A percentile compares a stretch with the other conserved stretches of the same genome.
These are phyloP conservation scores for Tetheella fluctuosa DNA, from an alignment of 2,888 invertebrate species.

Conservation along the genomic window DNA sequence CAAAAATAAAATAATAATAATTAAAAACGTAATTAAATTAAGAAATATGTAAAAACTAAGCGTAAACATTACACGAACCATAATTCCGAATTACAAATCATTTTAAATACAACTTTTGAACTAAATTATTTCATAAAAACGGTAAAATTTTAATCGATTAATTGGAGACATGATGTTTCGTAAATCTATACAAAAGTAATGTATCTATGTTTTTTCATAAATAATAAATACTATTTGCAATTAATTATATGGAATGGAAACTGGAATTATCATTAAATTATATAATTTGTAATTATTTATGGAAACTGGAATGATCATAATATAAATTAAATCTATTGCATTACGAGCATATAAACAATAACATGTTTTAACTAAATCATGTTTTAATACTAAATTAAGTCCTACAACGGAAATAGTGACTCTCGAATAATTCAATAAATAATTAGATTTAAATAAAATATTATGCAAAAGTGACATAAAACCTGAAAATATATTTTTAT, in stretches of 20 bases:
- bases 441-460: neutral
- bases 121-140: slow-evolving; percentile 11
- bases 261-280: no score
- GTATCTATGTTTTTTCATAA: no score
- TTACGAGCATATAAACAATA: slow-evolving; percentile 14
- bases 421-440: slow-evolving; percentile 2
- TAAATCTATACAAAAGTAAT: no score
- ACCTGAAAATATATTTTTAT: neutral
- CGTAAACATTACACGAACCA: slow-evolving; percentile 25
- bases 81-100: neutral
- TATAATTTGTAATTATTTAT: neutral
- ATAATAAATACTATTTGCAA: no score
- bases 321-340: slow-evolving; percentile 16
- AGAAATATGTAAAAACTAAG: slow-evolving; percentile 24
- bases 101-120: neutral
- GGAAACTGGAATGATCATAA: neutral
- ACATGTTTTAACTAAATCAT: neutral
- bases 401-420: slow-evolving; percentile 10
- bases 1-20: slow-evolving; percentile 39
- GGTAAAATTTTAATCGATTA: no score
- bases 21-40: slow-evolving; percentile 33
- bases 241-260: no score
- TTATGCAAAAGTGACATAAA: slow-evolving; percentile 2
- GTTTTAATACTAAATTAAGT: slow-evolving; percentile 10
- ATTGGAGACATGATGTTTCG: no score